Evolutionary conservation across 2,888 invertebrate genomes (phyloP), one percentile per base, ranked within the genome.

Genomic region (Thalpophila matura): DNA sequence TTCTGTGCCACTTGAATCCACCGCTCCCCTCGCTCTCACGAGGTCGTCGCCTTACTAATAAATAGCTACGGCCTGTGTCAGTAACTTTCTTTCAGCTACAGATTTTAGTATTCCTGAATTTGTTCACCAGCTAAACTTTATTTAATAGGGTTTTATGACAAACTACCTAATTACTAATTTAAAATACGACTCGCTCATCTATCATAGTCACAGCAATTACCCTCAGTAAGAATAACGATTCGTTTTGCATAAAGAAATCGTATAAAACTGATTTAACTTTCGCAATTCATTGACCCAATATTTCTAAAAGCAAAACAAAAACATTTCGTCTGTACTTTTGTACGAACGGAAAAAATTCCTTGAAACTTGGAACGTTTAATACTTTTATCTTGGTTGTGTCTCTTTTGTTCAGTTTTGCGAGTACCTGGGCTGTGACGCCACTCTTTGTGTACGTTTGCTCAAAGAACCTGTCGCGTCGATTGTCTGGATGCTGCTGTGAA

Each of bases 331-430:
- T 22, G 3, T 26, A 31, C 35, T 40, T 55, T 46, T 47, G 38
- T 46, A 33, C 6, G 10, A 31, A 57, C 54, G 33, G 45, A 79
- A 73, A 75, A 67, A 74, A 63, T 27, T 29, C 65, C 66, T 67
- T 64, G 49, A 69, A 80, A 74, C 67, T 77, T 75, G 70, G 55
- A 78, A 68, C 74, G 79, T 81, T 82, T 82, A 83, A 81, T 81
- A 79, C 80, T 79, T 84, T 83, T 85, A 80, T 82, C 80, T 80
- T 61, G 57, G 50, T 22, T 29, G 57, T 47, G 53, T 43, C 71
- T 49, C 72, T 61, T 80, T 82, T 84, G 80, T 81, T 79, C 65
- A 51, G 47, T 77, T 74, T 63, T 54, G 49, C 40, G 38, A 42
- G 57, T 67, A 68, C 74, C 66, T 57, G 62, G 14, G 18, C 12